Percentiles rank a stretch among this genome's conserved stretches.
phyloP scores from a whole-genome alignment of 1,140 invertebrate genomes.

The Anoplophora glabripennis region DNA sequence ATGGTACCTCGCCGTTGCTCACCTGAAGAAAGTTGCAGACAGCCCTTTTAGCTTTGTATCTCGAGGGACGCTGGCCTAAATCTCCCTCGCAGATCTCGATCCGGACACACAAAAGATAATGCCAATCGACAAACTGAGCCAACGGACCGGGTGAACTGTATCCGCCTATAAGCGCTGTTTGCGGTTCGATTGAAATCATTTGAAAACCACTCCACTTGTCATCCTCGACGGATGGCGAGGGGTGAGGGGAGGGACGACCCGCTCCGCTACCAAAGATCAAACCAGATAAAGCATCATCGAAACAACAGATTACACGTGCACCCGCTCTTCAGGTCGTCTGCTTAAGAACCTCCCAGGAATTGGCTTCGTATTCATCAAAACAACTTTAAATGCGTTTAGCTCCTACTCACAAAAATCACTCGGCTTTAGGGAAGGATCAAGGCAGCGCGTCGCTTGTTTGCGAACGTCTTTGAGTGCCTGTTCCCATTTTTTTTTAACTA shows the following conservation, averaged over 20 bases:
- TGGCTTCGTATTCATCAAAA: constrained; percentile 20
- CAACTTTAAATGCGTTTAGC: constrained; percentile 7
- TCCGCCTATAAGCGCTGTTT: constrained; percentile 26
- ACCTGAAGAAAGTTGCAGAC: constrained; percentile 26
- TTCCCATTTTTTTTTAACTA: too few relatives aligned
- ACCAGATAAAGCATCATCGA: constrained; percentile 36
- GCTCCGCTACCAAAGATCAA: constrained; percentile 29
- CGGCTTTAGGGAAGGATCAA: too few relatives aligned
- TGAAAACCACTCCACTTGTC: constrained; percentile 38
- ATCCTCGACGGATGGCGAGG: constrained; percentile 15
- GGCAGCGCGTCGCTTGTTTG: too few relatives aligned
- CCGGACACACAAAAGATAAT: constrained; percentile 30
- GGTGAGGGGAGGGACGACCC: constrained; percentile 12
- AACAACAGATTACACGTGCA: constrained; percentile 37
- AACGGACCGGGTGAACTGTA: constrained; percentile 12
- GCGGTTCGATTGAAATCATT: constrained; percentile 39
- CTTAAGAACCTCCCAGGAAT: constrained; percentile 20
- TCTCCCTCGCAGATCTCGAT: constrained; percentile 14
- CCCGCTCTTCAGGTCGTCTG: constrained; percentile 17
- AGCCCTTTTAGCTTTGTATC: constrained; percentile 21
- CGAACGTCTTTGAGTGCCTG: too few relatives aligned
- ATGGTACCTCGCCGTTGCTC: not conserved
- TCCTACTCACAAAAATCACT: not conserved
- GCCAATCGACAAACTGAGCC: constrained; percentile 22
- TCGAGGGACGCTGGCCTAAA: constrained; percentile 5